These are phyloP conservation scores for Jacana jacana DNA, from an alignment of 2,113 vertebrate genomes.

Conservation along the genomic window DNA sequence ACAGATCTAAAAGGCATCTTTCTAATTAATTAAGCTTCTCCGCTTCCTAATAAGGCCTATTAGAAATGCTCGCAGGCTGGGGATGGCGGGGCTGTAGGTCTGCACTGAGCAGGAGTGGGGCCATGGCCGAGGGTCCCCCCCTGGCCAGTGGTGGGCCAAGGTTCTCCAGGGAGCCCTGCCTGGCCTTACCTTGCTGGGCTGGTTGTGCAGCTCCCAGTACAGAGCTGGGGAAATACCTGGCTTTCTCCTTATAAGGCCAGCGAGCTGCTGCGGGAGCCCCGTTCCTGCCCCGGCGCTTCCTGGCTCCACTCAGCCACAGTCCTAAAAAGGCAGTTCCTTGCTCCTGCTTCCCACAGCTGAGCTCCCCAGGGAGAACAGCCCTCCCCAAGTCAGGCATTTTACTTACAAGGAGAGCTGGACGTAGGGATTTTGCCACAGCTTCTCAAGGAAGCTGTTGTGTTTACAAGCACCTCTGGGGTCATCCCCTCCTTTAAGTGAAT, in stretches of 20 bases:
- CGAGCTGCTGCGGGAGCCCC: neutral
- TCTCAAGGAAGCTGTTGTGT: neutral
- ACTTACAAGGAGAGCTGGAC: neutral
- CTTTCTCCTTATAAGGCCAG: slow-evolving; percentile 50
- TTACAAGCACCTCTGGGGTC: neutral
- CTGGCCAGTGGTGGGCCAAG: rapidly evolving
- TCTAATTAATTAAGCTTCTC: slow-evolving; percentile 15
- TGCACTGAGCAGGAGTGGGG: rapidly evolving
- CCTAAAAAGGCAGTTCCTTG: slow-evolving; percentile 70
- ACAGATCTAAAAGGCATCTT: neutral
- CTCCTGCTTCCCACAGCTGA: slow-evolving; percentile 23
- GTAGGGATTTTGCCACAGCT: neutral
- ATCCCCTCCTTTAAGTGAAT: neutral
- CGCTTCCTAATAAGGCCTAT: slow-evolving; percentile 35
- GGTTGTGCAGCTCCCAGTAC: neutral
- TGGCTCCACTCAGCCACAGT: neutral
- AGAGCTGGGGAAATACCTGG: slow-evolving; percentile 3
- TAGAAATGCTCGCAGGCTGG: neutral
- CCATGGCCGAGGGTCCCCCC: neutral
- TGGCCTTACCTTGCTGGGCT: neutral
- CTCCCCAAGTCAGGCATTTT: neutral
- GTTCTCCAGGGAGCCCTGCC: neutral
- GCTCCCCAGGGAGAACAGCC: slow-evolving; percentile 35
- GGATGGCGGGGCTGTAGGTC: neutral
- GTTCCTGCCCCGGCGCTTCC: slow-evolving; percentile 1